Conservation (phyloP, 2,888 invertebrate genomes). For the Periphyllus acericola region DNA sequence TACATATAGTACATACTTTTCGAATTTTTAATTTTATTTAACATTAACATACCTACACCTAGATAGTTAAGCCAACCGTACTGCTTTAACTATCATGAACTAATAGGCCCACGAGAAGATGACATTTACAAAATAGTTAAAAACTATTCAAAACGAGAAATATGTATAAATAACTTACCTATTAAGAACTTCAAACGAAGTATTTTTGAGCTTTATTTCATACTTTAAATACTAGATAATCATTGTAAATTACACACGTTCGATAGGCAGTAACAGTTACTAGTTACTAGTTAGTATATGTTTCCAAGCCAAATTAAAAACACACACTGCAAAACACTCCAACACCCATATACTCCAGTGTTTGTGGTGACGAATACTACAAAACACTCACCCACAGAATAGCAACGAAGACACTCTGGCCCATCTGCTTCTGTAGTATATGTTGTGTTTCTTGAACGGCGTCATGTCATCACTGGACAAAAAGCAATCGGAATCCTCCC, state of each 20-base stretch:
- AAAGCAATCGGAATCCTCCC: constrained; percentile 55
- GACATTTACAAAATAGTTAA: too few species aligned
- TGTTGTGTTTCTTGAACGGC: constrained; percentile 56
- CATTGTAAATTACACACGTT: not conserved
- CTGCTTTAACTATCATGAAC: too few species aligned
- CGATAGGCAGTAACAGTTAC: not conserved
- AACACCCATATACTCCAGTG: not conserved
- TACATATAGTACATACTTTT: too few species aligned
- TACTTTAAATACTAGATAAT: not conserved
- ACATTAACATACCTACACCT: too few species aligned
- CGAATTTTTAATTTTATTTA: too few species aligned
- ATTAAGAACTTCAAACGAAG: not conserved
- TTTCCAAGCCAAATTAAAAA: constrained; percentile 52
- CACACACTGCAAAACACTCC: constrained; percentile 18
- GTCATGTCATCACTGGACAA: constrained; percentile 59
- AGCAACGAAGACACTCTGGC: constrained; percentile 49
- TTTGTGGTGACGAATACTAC: not conserved
- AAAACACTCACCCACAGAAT: constrained; percentile 46
- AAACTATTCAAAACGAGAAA: too few species aligned
- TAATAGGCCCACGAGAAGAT: too few species aligned
- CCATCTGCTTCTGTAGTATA: constrained; percentile 58
- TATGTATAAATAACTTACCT: too few species aligned
- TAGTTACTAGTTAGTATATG: too few species aligned
- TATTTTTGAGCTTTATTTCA: constrained; percentile 6
- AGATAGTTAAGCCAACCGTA: too few species aligned